Conservation (phyloP, 2,888 invertebrate genomes). For the Cerceris ruficornis region DNA sequence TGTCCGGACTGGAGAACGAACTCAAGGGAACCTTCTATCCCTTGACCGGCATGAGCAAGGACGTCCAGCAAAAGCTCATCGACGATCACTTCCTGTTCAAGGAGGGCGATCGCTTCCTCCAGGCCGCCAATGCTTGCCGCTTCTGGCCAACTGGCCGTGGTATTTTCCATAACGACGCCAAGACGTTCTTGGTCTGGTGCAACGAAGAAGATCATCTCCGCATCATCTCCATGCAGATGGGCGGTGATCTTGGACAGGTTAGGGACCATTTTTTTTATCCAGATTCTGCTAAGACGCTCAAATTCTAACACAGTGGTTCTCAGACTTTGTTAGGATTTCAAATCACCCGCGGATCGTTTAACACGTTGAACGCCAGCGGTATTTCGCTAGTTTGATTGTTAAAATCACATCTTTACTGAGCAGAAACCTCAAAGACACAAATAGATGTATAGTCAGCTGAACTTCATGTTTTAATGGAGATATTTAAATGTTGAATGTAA, state of each 20-base stretch:
- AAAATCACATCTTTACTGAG: too few relatives aligned
- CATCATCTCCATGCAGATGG: slow-evolving; percentile 99
- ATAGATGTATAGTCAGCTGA: too few relatives aligned
- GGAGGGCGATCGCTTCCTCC: slow-evolving; percentile 96
- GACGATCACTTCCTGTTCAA: slow-evolving; percentile 99
- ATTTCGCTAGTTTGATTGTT: too few relatives aligned
- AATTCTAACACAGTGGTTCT: too few relatives aligned
- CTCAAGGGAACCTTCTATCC: slow-evolving; percentile 98
- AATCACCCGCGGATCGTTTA: too few relatives aligned
- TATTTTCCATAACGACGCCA: slow-evolving; percentile 98
- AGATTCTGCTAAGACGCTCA: neutral
- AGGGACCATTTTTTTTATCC: slow-evolving; percentile 6
- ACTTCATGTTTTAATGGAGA: too few relatives aligned
- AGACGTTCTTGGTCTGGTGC: slow-evolving; percentile 99
- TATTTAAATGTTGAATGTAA: too few relatives aligned
- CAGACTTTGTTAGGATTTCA: too few relatives aligned
- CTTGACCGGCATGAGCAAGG: slow-evolving; percentile 97
- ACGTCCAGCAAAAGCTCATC: slow-evolving; percentile 97
- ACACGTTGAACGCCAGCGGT: too few relatives aligned
- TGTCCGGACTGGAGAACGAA: slow-evolving; percentile 92
- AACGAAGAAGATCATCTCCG: slow-evolving; percentile 99
- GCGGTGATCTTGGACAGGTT: slow-evolving; percentile 91
- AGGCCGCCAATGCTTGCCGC: slow-evolving; percentile 97
- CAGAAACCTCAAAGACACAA: too few relatives aligned
- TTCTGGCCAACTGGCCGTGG: slow-evolving; percentile 99